These are phyloP conservation scores for Marronus borbonicus DNA, from an alignment of 2,888 invertebrate genomes.

Conservation along the genomic window DNA sequence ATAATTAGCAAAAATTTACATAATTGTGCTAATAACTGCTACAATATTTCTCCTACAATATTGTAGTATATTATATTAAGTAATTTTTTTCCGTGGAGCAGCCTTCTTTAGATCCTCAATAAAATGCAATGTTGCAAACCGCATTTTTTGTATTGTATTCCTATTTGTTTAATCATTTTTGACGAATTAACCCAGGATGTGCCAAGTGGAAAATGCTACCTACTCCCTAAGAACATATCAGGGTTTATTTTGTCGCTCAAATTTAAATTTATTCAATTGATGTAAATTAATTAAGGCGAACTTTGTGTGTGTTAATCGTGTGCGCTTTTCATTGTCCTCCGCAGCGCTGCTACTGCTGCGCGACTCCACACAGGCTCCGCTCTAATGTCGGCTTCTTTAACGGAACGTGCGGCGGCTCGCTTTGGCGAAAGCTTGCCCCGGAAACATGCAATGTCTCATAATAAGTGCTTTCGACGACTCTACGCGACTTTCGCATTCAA, in stretches of 20 bases:
- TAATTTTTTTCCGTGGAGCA: no score
- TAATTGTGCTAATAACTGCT: no score
- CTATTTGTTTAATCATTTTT: no score
- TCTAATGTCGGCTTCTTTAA: constrained; percentile 48
- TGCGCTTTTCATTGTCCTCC: constrained; percentile 46
- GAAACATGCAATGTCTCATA: constrained; percentile 50
- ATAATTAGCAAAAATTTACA: no score
- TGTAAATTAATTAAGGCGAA: constrained; percentile 50
- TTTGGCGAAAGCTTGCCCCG: constrained; percentile 47
- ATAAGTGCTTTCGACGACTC: constrained; percentile 49
- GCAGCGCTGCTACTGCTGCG: constrained; percentile 5
- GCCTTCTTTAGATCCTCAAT: no score
- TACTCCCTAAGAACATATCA: background rate
- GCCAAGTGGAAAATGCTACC: constrained; percentile 25
- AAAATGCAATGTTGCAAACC: no score
- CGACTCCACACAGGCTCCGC: constrained; percentile 19
- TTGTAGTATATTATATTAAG: no score
- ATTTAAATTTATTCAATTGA: constrained; percentile 50
- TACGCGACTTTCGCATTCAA: constrained; percentile 44
- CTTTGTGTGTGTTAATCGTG: constrained; percentile 49
- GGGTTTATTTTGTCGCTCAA: constrained; percentile 48
- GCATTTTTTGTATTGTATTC: no score
- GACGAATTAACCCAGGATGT: no score
- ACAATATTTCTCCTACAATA: no score
- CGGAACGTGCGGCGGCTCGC: constrained; percentile 30